A percentile compares a stretch with the other conserved stretches of the same genome.
Conservation (phyloP, 2,113 vertebrate species). For the Callionymus lyra region DNA sequence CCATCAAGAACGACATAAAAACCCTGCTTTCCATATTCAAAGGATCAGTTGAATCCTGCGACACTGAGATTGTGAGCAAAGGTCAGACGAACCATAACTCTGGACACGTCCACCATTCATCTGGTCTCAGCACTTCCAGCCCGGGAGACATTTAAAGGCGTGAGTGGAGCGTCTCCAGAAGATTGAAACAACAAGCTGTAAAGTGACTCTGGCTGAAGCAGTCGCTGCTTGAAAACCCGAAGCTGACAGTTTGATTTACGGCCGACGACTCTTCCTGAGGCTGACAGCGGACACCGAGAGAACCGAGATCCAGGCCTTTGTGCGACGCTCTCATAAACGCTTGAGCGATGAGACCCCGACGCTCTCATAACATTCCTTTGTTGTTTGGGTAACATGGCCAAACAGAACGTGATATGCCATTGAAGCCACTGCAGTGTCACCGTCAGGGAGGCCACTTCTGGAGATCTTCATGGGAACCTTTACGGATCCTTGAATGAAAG, state of each 20-base stretch:
- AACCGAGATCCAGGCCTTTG: conserved; percentile 57
- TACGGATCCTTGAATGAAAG: conserved; percentile 13
- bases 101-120: conserved; percentile 26
- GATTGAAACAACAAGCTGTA: conserved; percentile 46
- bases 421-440: conserved; percentile 37
- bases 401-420: conserved; percentile 55
- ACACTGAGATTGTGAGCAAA: conserved; percentile 54
- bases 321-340: conserved; percentile 58
- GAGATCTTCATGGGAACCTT: conserved; percentile 33
- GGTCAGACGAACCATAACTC: conserved; percentile 41
- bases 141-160: conserved; percentile 31
- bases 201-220: conserved; percentile 50
- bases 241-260: conserved; percentile 69
- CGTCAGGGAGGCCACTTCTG: conserved; percentile 27
- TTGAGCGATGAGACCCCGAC: conserved; percentile 57
- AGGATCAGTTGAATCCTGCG: conserved; percentile 45
- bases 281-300: conserved; percentile 53
- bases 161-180: conserved; percentile 35
- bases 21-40: conserved; percentile 46
- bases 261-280: conserved; percentile 52
- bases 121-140: conserved; percentile 29
- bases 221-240: conserved; percentile 54
- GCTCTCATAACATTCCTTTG: conserved; percentile 65
- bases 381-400: conserved; percentile 60
- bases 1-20: conserved; percentile 48